Percentiles rank a stretch among this genome's conserved stretches.
Conservation (phyloP, 2,113 vertebrate species). For the Dipodomys merriami region DNA sequence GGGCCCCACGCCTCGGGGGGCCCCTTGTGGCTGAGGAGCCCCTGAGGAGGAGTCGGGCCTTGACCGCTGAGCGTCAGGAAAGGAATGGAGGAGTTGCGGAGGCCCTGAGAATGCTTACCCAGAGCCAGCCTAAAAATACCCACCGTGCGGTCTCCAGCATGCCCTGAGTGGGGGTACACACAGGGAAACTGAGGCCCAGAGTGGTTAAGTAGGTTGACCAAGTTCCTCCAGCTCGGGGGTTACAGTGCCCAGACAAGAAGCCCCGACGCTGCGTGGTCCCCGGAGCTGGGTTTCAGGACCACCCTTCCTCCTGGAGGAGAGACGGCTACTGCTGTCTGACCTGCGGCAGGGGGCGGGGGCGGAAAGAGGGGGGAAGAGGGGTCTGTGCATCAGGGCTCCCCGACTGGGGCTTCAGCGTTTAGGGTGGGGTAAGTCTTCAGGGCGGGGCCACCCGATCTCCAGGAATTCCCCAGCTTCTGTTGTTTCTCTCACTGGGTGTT, state of each 20-base stretch:
- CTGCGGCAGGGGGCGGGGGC: neutral
- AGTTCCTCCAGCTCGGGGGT: rapidly evolving
- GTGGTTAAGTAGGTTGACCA: rapidly evolving
- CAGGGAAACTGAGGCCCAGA: neutral
- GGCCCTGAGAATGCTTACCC: rapidly evolving
- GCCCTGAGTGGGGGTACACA: neutral
- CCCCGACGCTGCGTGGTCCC: rapidly evolving
- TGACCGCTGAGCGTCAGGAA: rapidly evolving
- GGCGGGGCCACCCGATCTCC: rapidly evolving
- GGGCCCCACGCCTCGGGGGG: neutral
- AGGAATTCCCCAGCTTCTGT: neutral
- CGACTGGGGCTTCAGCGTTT: rapidly evolving
- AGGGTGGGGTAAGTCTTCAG: rapidly evolving
- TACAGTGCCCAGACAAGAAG: rapidly evolving
- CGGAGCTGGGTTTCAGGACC: neutral
- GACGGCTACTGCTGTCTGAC: rapidly evolving
- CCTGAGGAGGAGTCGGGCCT: rapidly evolving
- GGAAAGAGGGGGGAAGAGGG: rapidly evolving
- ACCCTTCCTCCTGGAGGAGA: too few relatives aligned
- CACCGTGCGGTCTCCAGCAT: rapidly evolving
- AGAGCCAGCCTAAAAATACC: rapidly evolving
- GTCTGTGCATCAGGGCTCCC: rapidly evolving
- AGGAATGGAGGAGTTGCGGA: rapidly evolving
- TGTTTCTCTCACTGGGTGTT: neutral
- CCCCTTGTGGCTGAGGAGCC: rapidly evolving